Evolutionary conservation across 2,113 vertebrate species (phyloP).

Genomic region (Erythrolamprus reginae): DNA sequence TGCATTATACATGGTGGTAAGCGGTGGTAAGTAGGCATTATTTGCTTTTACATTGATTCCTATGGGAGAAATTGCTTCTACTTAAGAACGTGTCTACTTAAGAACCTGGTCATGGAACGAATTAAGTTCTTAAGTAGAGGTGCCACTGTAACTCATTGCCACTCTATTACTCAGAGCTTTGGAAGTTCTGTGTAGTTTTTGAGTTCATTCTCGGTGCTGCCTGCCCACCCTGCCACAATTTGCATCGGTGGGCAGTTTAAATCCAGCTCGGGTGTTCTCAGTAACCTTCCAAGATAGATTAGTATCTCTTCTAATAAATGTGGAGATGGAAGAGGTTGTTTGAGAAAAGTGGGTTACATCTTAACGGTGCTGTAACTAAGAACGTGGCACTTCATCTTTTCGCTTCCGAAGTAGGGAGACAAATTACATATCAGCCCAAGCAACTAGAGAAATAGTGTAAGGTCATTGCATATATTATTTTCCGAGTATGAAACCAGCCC

Average conservation of each 20-base stretch:
- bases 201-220: not conserved
- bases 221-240: not conserved
- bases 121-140: too few species aligned
- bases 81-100: too few species aligned
- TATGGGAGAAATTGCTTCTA: too few species aligned
- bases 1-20: too few species aligned
- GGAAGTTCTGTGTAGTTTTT: not conserved
- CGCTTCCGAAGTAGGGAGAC: slow-evolving; percentile 32
- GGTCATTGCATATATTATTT: slow-evolving; percentile 54
- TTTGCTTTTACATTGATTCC: too few species aligned
- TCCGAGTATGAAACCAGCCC: slow-evolving; percentile 52
- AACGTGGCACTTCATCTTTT: not conserved
- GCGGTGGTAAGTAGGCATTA: too few species aligned
- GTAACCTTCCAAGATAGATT: slow-evolving; percentile 21
- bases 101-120: too few species aligned
- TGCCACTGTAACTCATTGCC: not conserved
- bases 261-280: slow-evolving; percentile 29
- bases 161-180: not conserved
- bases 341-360: slow-evolving; percentile 30
- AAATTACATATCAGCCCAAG: slow-evolving; percentile 52
- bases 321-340: slow-evolving; percentile 35
- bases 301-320: slow-evolving; percentile 27
- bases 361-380: slow-evolving; percentile 34
- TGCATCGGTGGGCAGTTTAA: not conserved
- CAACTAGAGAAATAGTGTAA: slow-evolving; percentile 43